Evolutionary conservation across 1,140 invertebrate species (phyloP).

Genomic region (Solen grandis): DNA sequence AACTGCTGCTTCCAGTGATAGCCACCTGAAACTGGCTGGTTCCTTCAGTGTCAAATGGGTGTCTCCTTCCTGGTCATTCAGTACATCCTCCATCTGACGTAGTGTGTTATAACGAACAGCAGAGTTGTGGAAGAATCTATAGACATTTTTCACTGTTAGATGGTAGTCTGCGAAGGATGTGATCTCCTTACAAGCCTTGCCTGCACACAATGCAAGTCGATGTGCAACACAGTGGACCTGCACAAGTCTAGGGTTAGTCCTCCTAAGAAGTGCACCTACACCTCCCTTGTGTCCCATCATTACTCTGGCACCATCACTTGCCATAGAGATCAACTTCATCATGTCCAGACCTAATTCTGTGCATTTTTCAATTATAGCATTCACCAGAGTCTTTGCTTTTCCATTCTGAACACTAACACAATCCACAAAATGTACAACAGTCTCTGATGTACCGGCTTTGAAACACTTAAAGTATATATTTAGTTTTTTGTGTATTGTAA

Average conservation of each 20-base stretch:
- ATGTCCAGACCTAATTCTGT: conserved; percentile 13
- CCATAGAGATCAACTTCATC: conserved; percentile 18
- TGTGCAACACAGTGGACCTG: conserved; percentile 39
- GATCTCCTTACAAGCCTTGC: conserved; percentile 8
- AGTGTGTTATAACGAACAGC: conserved; percentile 31
- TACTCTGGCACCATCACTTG: conserved; percentile 49
- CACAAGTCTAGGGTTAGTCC: conserved; percentile 11
- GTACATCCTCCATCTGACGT: neutral
- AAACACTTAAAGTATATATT: conserved; percentile 42
- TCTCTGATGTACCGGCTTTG: conserved; percentile 14
- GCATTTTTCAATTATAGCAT: neutral
- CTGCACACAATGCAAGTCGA: conserved; percentile 3
- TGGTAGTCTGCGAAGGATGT: conserved; percentile 22
- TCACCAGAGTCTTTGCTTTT: conserved; percentile 20
- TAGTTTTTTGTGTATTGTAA: conserved; percentile 30
- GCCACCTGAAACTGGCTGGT: conserved; percentile 43
- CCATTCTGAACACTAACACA: conserved; percentile 33
- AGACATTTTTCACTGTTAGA: conserved; percentile 28
- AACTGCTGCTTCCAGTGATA: conserved; percentile 22
- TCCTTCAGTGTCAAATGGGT: conserved; percentile 26
- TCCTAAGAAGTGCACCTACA: conserved; percentile 45
- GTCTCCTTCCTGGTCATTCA: conserved; percentile 4
- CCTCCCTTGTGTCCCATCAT: conserved; percentile 33
- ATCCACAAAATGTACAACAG: conserved; percentile 29
- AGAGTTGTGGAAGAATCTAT: conserved; percentile 44